Evolutionary conservation across 53 echinoderm and acorn worm species (phyloP), one percentile per base, ranked within the genome.

Genomic region (Holothuria leucospilota): DNA sequence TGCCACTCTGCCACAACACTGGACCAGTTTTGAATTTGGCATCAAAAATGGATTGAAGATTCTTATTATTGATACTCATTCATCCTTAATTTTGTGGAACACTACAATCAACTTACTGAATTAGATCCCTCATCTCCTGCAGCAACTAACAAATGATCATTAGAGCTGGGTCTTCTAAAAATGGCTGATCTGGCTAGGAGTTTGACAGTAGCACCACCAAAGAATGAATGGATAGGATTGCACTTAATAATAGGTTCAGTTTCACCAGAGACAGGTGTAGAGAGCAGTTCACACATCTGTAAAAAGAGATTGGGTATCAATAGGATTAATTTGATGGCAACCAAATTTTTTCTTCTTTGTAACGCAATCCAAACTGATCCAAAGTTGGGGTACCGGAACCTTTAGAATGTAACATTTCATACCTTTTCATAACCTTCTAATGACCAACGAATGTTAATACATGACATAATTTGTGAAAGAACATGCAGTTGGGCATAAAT

Each of bases 191-290:
- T 78, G 12, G 99, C 92, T 41, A 99, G 85, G 11, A 95, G 85
- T 63, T 99, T 99, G 90, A 99, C 95, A 20, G 95, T 99, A 24
- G 92, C 79, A 11, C 99, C 99, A 46, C 99, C 99, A 82, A 90
- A 99, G 83, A 95, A 93, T 24, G 99, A 93, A 63, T 99, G 95
- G 39, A 99, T 81, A 6, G 92, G 75, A 84, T 95, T 86, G 66
- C 93, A 95, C 41, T 88, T 90, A 26, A 95, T 88, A n/a, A 87
- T 41, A 58, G 56, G 62, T 64, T 68, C 77, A 29, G 68, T 71
- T 69, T 71, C 85, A 63, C 51, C 87, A 71, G 73, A 62, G 14
- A 68, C 62, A n/a, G 60, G 58, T 29, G 83, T 72, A 18, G 67
- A 29, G 40, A 74, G 91, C 64, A 96, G 74, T 42, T 94, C 94